Base-by-base conservation (phyloP, 2,888 invertebrate species). In the Rosalia funebris region DNA sequence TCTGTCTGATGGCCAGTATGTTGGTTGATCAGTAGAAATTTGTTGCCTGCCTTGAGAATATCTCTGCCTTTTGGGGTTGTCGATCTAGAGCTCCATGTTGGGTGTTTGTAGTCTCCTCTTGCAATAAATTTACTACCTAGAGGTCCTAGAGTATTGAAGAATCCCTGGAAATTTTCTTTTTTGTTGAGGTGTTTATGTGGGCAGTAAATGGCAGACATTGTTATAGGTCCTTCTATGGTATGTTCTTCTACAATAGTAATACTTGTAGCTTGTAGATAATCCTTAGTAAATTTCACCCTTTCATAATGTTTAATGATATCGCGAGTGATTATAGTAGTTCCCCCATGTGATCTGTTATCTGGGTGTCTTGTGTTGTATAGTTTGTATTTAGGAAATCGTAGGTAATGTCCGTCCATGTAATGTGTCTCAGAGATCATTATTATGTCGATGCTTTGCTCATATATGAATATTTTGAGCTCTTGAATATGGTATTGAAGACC, bases 1-100 rank as follows among this genome's bases (percentile, higher is more conserved):
- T 12, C 19, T 11, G 46, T 71, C 68, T 16, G 65, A 48, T 1
- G 68, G 67, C 63, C 66, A 70, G 44, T 72, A 64, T 10, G 69
- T 68, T 31, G 66, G 69, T 52, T 41, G 41, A 16, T 31, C 36
- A 19, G 36, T 54, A 45, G 44, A 45, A 7, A 54, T 12, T 2
- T 54, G 20, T 50, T 60, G 15, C 48, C 55, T 34, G 46, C 25
- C 50, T 57, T 62, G 36, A 47, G n/a, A 16, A 59, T 15, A 47
- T 46, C 47, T 55, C 55, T 59, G 5, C 50, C 59, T 59, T 57
- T 62, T 39, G 50, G 16, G 9, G 56, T 62, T 42, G 45, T 59
- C 15, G 50, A 12, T 42, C 62, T 46, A 9, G 57, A 48, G 25
- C 62, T 63, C 63, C 61, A 67, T 14, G 50, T 44, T 36, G 52